phyloP scores from a whole-genome alignment of 1,140 invertebrate species.

The Lithobius niger region DNA sequence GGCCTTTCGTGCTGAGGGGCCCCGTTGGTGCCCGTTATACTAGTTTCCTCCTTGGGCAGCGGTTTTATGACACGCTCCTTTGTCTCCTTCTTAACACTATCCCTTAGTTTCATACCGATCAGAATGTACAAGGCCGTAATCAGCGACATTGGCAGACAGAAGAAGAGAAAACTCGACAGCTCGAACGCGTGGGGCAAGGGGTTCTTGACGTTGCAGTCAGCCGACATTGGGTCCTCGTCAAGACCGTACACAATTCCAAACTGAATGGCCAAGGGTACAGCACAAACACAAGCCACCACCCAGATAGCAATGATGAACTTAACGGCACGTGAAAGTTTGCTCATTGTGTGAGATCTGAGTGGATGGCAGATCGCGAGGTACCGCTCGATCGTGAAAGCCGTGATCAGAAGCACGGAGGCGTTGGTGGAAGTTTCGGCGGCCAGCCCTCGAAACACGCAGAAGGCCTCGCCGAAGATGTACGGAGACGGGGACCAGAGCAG shows the following conservation, averaged over 20 bases:
- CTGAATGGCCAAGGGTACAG: conserved; percentile 50
- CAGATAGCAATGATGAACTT: conserved; percentile 44
- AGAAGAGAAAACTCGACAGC: conserved; percentile 69
- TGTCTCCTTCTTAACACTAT: conserved; percentile 17
- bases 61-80: background rate
- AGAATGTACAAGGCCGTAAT: conserved; percentile 72
- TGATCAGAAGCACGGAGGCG: conserved; percentile 83
- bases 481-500: conserved; percentile 76
- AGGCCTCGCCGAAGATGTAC: conserved; percentile 69
- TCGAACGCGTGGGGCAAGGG: conserved; percentile 53
- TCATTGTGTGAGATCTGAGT: conserved; percentile 72
- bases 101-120: conserved; percentile 58
- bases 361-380: conserved; percentile 92
- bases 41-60: background rate
- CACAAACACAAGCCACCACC: conserved; percentile 45
- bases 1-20: background rate
- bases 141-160: conserved; percentile 68
- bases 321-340: conserved; percentile 46
- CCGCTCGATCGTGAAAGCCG: conserved; percentile 84
- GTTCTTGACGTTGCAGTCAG: conserved; percentile 1
- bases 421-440: conserved; percentile 81
- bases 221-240: background rate
- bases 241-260: conserved; percentile 25
- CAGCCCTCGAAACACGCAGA: conserved; percentile 70
- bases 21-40: background rate